A percentile compares a stretch with the other conserved stretches of the same genome.
Evolutionary conservation across 2,888 invertebrate genomes (phyloP).

Genomic region (Chrysomela aeneicollis): DNA sequence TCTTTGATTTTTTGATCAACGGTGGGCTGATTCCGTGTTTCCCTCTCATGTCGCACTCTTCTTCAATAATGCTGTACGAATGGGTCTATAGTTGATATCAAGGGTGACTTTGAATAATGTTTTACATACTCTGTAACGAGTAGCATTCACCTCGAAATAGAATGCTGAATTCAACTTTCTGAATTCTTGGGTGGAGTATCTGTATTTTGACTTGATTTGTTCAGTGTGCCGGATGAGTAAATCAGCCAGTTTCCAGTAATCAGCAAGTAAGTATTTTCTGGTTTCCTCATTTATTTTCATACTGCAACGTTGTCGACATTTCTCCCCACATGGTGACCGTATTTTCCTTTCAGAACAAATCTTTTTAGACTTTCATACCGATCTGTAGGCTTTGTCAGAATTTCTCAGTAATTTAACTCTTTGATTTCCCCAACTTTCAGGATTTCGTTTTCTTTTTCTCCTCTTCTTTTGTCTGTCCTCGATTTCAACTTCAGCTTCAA

Average conservation of each 20-base stretch:
- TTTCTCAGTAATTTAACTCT: constrained; percentile 14
- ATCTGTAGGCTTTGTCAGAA: constrained; percentile 15
- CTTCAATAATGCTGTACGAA: constrained; percentile 20
- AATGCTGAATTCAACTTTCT: constrained; percentile 25
- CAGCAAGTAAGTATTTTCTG: background rate
- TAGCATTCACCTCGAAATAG: constrained; percentile 26
- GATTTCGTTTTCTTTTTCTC: constrained; percentile 7
- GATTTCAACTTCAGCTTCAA: background rate
- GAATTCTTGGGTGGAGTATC: constrained; percentile 17
- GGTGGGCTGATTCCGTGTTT: constrained; percentile 33
- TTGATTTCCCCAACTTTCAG: constrained; percentile 13
- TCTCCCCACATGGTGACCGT: constrained; percentile 11
- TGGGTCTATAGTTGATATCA: constrained; percentile 22
- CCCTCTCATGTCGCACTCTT: constrained; percentile 25
- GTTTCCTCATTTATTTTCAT: constrained; percentile 1
- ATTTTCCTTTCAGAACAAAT: constrained; percentile 13
- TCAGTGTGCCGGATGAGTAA: constrained; percentile 4
- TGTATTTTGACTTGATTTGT: constrained; percentile 14
- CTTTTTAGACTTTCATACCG: constrained; percentile 11
- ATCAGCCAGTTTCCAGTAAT: constrained; percentile 16
- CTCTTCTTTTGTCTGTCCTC: constrained; percentile 6
- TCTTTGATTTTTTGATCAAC: constrained; percentile 27
- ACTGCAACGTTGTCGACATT: constrained; percentile 13
- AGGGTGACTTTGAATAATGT: constrained; percentile 30
- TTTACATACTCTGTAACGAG: constrained; percentile 31